Evolutionary conservation across 1,140 invertebrate genomes (phyloP), one percentile per base, ranked within the genome.

Genomic region (Drosophila aff.): DNA sequence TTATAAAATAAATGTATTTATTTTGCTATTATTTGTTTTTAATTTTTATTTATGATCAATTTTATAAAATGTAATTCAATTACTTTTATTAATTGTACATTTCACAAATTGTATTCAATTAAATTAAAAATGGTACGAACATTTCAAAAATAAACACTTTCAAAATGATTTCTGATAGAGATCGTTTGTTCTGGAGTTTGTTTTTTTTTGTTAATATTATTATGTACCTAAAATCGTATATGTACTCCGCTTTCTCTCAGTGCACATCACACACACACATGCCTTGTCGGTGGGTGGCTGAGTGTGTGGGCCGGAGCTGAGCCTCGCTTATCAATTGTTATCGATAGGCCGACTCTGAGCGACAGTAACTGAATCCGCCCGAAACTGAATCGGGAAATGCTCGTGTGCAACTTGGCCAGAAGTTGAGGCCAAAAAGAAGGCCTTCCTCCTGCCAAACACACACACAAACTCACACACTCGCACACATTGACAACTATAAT

Each of bases 321-420:
- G 52, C 46, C 47, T 33, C 61, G 83, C 61, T 89, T 87, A 87
- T 87, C 84, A 72, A 69, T 67, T 75, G 59, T 90, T 90, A 90
- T 89, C 84, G 81, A 84, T 75, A 81, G 67, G 68, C 50, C 60
- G 53, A 18, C 46, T 23, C 53, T 31, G 31, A 40, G 47, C 38
- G 49, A 33, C 36, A 58, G 47, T 13, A 52, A 49, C 26, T 57
- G 63, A 59, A 69, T 41, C 81, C 47, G 46, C 26, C 31, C 33
- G 49, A 50, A 57, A 52, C 31, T 23, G 16, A 63, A 46, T 15
- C 41, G 40, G 68, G 47, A 69, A 68, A 18, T 52, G 26, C 33
- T 55, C 36, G 21, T 26, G 47, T 49, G 50, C 50, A 28, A 40
- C 61, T 67, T 67, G 65, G 26, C 66, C 66, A 50, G 46, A 52